Evolutionary conservation across 2,888 invertebrate genomes (phyloP), one percentile per base, ranked within the genome.

Genomic region (Branchinecta sandiegonensis): DNA sequence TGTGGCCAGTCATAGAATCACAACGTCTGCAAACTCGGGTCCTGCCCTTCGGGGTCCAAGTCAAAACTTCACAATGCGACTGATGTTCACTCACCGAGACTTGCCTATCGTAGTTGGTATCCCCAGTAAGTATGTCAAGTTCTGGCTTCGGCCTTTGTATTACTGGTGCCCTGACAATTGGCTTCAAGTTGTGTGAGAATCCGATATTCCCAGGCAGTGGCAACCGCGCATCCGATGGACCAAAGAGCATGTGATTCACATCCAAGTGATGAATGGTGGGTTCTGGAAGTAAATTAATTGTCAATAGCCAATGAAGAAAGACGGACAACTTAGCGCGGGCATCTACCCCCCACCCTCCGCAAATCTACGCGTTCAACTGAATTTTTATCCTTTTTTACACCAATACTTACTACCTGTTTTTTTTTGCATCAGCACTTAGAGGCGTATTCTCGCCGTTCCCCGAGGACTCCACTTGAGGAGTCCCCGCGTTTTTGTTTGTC

Each of bases 191-290:
- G 64, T 70, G 71, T 0, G 85, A 86, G 14, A 85, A 83, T 0
- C 87, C 87, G 0, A 85, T 80, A 71, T 84, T 82, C 68, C 87
- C 86, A 23, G 86, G 86, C 71, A 88, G 78, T 73, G 85, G 85
- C 75, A 88, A 84, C 48, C 87, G 81, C 75, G 84, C 85, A 46
- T 85, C 85, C 68, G 80, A 79, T 0, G 83, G 83, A 12, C 84
- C 83, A 17, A 87, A 77, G 46, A 86, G 75, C 17, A 56, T 56
- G 17, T 56, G 56, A 14, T 56, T 56, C 17, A 56, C 56, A 10
- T 56, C 56, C 56, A 56, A 56, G 17, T 56, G 56, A 17, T 56
- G 56, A 14, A 56, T 56, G n/a, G 56, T 56, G n/a, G 56, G 56
- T 17, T 56, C 56, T 56, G 17, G 10, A 56, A 56, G n/a, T 14